phyloP scores from a whole-genome alignment of 2,113 vertebrate species.

The Malurus cyaneus region DNA sequence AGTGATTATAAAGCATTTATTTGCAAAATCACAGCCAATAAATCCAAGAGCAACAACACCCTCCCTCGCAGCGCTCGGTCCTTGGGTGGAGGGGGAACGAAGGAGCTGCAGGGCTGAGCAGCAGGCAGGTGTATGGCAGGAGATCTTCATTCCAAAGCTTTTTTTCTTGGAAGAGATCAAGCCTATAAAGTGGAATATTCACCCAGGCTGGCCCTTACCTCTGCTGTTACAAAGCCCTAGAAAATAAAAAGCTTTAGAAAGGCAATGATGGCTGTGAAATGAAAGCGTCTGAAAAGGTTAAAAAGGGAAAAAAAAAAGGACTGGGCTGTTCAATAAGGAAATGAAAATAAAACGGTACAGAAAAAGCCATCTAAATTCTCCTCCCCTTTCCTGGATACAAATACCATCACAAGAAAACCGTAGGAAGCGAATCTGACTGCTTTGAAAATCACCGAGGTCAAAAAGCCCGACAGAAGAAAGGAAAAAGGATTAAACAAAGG shows the following conservation, averaged over 20 bases:
- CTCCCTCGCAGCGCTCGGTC: neutral
- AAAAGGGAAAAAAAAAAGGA: neutral
- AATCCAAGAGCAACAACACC: neutral
- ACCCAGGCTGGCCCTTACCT: neutral
- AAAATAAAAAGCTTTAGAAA: neutral
- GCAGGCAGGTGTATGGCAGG: neutral
- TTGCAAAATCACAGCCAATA: constrained; percentile 56
- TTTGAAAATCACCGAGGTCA: constrained; percentile 49
- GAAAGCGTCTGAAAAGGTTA: neutral
- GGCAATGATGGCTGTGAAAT: neutral
- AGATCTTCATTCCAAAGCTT: neutral
- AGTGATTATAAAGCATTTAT: constrained; percentile 49
- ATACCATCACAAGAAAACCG: neutral
- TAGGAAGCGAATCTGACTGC: constrained; percentile 18
- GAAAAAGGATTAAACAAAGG: constrained; percentile 47
- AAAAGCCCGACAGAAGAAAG: constrained; percentile 46
- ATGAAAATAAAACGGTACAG: constrained; percentile 5
- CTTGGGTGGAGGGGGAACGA: neutral
- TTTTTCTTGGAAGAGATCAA: neutral
- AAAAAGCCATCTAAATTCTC: constrained; percentile 4
- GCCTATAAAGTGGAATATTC: neutral
- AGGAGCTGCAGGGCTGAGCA: neutral
- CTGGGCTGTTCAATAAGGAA: neutral
- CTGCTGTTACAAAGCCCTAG: neutral
- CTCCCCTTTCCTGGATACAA: constrained; percentile 32